A percentile compares a stretch with the other conserved stretches of the same genome.
phyloP scores from a whole-genome alignment of 2,113 vertebrate species.

The Ammospiza nelsoni region DNA sequence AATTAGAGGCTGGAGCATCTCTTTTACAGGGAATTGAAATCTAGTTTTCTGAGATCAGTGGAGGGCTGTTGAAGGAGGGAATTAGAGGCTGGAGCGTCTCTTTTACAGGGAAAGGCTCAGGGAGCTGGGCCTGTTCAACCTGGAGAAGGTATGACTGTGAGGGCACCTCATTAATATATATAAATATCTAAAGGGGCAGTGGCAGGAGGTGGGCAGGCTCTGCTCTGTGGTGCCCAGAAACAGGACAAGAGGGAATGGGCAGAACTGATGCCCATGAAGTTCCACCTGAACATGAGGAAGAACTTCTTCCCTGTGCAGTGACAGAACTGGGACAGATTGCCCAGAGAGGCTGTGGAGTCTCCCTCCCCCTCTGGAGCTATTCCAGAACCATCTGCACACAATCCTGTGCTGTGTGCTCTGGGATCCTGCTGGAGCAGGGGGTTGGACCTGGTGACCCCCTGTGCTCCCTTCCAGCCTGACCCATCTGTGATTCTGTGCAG shows the following conservation, averaged over 20 bases:
- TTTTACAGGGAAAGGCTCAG: not conserved
- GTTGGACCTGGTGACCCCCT: not conserved
- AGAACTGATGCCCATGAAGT: not conserved
- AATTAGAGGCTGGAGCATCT: not conserved
- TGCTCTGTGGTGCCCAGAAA: not conserved
- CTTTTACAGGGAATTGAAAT: not conserved
- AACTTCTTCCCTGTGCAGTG: not conserved
- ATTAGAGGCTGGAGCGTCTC: not conserved
- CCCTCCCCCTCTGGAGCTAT: not conserved
- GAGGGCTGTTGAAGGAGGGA: not conserved
- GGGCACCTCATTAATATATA: too few relatives aligned
- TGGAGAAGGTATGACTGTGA: not conserved
- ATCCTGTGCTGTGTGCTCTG: not conserved
- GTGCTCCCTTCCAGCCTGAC: not conserved
- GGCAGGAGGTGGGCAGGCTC: not conserved
- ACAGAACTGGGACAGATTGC: fast-evolving
- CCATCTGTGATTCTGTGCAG: not conserved
- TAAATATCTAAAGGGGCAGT: not conserved
- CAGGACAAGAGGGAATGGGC: fast-evolving
- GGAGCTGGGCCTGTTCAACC: not conserved
- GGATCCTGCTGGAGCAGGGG: not conserved
- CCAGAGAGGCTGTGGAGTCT: not conserved
- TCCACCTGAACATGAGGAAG: not conserved
- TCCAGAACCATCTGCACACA: not conserved
- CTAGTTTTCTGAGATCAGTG: not conserved